phyloP scores from a whole-genome alignment of 2,888 invertebrate genomes.

The Platynereis dumerilii region DNA sequence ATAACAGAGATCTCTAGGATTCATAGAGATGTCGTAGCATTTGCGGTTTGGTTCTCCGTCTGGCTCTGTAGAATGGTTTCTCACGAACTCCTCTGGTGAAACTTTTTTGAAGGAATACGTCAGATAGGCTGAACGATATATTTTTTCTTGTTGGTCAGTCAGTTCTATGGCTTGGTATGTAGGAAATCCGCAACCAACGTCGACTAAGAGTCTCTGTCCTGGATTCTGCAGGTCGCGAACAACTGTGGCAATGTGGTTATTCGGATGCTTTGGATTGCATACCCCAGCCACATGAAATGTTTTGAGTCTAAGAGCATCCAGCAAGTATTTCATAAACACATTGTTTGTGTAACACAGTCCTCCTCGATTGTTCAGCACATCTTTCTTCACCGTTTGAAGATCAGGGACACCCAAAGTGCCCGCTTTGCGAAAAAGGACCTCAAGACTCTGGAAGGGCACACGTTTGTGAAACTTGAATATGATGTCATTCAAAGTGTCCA shows the following conservation, averaged over 20 bases:
- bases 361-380: neutral
- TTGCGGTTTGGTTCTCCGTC: neutral
- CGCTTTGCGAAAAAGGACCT: neutral
- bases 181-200: constrained; percentile 18
- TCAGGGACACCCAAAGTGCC: constrained; percentile 3
- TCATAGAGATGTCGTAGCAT: constrained; percentile 5
- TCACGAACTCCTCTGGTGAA: neutral
- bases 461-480: neutral
- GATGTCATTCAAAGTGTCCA: constrained; percentile 4
- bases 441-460: constrained; percentile 17
- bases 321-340: constrained; percentile 13
- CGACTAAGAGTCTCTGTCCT: neutral
- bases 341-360: constrained; percentile 21
- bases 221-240: neutral
- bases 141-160: neutral
- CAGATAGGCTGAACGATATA: neutral
- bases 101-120: neutral
- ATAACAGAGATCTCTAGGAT: constrained; percentile 1
- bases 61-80: neutral
- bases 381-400: constrained; percentile 3
- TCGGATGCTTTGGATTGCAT: constrained; percentile 18
- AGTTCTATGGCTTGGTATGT: constrained; percentile 14
- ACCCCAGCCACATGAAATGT: constrained; percentile 1
- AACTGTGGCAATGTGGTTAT: constrained; percentile 16
- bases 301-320: constrained; percentile 9